Base-by-base conservation (phyloP, 2,888 invertebrate species). In the Teinopalpus imperialis region DNA sequence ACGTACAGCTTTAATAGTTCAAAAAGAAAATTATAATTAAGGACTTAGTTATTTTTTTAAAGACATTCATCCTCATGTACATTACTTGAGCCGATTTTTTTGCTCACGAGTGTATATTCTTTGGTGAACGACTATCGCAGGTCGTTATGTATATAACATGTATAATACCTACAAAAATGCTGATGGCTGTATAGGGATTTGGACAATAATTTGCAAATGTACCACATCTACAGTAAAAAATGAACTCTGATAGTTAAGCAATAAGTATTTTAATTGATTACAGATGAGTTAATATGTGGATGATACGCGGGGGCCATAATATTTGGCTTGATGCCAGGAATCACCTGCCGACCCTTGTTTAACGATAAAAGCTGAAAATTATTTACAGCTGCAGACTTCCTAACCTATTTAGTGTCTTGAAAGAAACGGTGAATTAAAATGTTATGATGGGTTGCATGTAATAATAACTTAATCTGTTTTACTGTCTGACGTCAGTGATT, bases 301-400 rank as follows among this genome's bases (percentile, higher is more conserved):
- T 63, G 58, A 56, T 67, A 61, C 70, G 82, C 81, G 82, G 82
- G 75, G 83, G 85, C 63, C 51, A 59, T 35, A 48, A 35, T 41
- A 61, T 60, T 69, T 87, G 86, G 86, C 79, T 31, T 27, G 1
- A 12, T n/a, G 76, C 86, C 87, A 85, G 70, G 62, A 67, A 68
- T 83, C 79, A 86, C 86, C 86, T 87, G 86, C 74, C 72, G 81
- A 76, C 80, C 81, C 82, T 79, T 78, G 76, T 81, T 72, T 43
- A 72, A 74, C 69, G 78, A 79, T 81, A 81, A 81, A 79, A 78
- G 74, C 73, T 72, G 68, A 76, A 81, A 74, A 82, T 79, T 79
- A 81, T 80, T 81, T 74, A 81, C 74, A 73, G 71, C 66, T 66
- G 63, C 71, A 75, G 70, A 23, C 29, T 29, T 21, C 21, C 20